Conservation (phyloP, 2,113 vertebrate species). For the Otocyon megalotis region DNA sequence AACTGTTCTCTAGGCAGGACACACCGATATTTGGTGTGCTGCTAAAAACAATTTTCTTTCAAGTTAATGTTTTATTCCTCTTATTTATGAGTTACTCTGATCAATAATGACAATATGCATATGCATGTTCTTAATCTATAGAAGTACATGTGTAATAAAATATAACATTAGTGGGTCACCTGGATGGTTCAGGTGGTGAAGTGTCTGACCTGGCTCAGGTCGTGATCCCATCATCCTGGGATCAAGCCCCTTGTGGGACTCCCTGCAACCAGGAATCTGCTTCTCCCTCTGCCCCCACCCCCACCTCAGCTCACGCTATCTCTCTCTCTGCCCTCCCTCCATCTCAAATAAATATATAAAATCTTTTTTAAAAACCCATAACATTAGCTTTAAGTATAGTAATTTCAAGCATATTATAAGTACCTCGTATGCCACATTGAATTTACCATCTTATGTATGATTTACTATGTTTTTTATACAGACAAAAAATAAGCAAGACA, state of each 20-base stretch:
- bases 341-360: background rate
- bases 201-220: background rate
- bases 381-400: background rate
- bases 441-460: background rate
- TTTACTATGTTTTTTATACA: background rate
- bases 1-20: background rate
- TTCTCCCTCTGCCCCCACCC: background rate
- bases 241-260: background rate
- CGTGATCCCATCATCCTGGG: background rate
- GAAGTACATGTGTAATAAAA: background rate
- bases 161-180: background rate
- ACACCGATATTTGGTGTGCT: background rate
- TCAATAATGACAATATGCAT: background rate
- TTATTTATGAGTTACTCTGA: background rate
- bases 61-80: background rate
- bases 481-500: background rate
- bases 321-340: too few species aligned
- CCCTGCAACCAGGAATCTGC: too few species aligned
- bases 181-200: background rate
- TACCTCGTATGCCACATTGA: background rate
- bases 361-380: background rate
- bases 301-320: background rate
- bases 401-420: background rate
- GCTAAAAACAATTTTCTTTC: background rate
- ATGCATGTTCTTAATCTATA: background rate